phyloP scores from a whole-genome alignment of 2,797 vertebrate species.

The Tragopan temminckii region DNA sequence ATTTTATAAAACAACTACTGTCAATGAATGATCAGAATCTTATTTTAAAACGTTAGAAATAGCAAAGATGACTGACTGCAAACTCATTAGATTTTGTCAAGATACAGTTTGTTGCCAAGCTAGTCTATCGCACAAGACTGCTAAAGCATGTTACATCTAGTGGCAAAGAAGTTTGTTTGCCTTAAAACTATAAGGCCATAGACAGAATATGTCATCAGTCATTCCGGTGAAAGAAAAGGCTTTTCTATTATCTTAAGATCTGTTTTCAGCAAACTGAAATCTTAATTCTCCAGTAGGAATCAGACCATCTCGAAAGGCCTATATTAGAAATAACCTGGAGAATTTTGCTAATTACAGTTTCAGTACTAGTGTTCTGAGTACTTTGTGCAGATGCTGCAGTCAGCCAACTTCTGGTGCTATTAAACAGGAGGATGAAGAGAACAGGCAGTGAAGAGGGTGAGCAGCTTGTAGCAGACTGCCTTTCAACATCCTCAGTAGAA shows the following conservation, averaged over 20 bases:
- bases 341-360: not conserved
- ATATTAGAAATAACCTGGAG: not conserved
- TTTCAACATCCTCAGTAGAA: conserved; percentile 75
- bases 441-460: conserved; percentile 81
- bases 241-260: not conserved
- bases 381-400: conserved; percentile 67
- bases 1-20: conserved; percentile 82
- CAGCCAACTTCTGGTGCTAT: conserved; percentile 82
- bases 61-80: conserved; percentile 85
- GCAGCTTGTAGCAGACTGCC: conserved; percentile 78
- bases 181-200: not conserved
- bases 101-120: too few relatives aligned
- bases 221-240: not conserved
- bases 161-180: not conserved
- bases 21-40: conserved; percentile 84
- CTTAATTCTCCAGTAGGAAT: not conserved
- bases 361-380: not conserved
- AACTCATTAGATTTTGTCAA: conserved; percentile 39
- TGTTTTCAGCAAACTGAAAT: not conserved
- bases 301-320: not conserved
- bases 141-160: not conserved
- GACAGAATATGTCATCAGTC: not conserved
- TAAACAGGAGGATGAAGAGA: conserved; percentile 80
- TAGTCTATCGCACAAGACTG: not conserved
- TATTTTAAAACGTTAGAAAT: conserved; percentile 77